Evolutionary conservation across 2,888 invertebrate species (phyloP).

Genomic region (Alsophila aescularia): DNA sequence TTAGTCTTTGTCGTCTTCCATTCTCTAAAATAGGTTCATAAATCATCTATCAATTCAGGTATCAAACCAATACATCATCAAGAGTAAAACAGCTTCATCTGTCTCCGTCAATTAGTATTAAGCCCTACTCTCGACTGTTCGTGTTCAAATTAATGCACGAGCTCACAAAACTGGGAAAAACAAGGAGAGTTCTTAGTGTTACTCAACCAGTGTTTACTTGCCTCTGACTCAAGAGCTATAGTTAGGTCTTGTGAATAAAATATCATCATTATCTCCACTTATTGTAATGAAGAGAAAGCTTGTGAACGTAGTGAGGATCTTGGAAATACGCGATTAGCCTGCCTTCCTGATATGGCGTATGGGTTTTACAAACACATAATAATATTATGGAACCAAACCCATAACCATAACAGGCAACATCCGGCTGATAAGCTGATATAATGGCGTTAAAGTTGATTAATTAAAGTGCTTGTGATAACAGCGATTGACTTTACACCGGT

Average conservation of each 20-base stretch:
- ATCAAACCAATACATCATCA: conserved; percentile 35
- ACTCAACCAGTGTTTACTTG: conserved; percentile 63
- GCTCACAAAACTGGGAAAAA: conserved; percentile 58
- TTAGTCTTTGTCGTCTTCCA: neutral
- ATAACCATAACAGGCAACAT: neutral
- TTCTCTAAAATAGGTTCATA: conserved; percentile 7
- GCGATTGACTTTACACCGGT: neutral
- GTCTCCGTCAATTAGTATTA: conserved; percentile 71
- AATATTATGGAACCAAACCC: neutral
- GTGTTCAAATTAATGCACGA: conserved; percentile 58
- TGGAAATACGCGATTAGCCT: neutral
- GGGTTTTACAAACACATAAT: neutral
- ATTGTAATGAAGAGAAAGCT: conserved; percentile 23
- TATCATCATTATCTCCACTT: conserved; percentile 42
- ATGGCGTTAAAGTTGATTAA: neutral
- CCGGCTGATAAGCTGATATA: neutral
- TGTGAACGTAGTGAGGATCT: conserved; percentile 13
- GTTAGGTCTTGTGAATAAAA: conserved; percentile 46
- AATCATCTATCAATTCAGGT: conserved; percentile 17
- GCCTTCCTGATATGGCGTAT: conserved; percentile 7
- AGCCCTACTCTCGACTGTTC: conserved; percentile 55
- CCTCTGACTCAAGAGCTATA: conserved; percentile 60
- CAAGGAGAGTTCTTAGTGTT: conserved; percentile 49
- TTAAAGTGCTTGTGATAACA: neutral
- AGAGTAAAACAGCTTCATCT: conserved; percentile 52